Conservation (phyloP, 2,113 vertebrate species). For the Theristicus caerulescens region DNA sequence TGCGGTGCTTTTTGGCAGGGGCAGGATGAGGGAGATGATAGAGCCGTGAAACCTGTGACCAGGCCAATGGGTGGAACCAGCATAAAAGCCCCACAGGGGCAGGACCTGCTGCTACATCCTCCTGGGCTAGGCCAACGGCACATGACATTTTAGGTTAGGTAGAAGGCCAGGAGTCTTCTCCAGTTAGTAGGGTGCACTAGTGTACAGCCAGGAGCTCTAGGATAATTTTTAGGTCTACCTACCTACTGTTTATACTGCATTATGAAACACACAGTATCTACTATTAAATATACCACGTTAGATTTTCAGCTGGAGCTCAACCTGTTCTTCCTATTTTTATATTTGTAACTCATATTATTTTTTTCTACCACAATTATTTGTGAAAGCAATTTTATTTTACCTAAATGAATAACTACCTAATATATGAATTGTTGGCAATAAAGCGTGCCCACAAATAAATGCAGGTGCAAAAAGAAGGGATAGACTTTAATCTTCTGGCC, state of each 20-base stretch:
- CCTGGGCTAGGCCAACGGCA: not conserved
- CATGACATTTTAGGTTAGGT: not conserved
- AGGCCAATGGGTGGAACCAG: not conserved
- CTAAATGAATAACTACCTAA: not conserved
- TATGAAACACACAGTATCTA: not conserved
- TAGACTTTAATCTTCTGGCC: not conserved
- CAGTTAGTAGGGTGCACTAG: not conserved
- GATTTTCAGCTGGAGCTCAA: not conserved
- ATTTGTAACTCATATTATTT: not conserved
- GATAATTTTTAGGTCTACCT: not conserved
- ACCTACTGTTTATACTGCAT: not conserved
- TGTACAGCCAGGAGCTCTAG: not conserved
- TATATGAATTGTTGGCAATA: not conserved
- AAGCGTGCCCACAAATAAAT: not conserved
- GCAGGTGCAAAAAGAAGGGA: conserved; percentile 1
- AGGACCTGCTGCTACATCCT: not conserved
- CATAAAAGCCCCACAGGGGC: not conserved
- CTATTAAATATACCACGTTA: not conserved
- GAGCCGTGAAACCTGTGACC: not conserved
- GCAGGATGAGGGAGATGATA: not conserved
- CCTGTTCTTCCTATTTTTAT: not conserved
- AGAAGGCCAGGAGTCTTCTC: not conserved
- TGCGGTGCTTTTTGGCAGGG: not conserved
- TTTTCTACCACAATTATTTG: not conserved
- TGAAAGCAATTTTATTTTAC: not conserved